A percentile compares a stretch with the other conserved stretches of the same genome.
Conservation (phyloP, 2,888 invertebrate species). For the Campaea margaritaria region DNA sequence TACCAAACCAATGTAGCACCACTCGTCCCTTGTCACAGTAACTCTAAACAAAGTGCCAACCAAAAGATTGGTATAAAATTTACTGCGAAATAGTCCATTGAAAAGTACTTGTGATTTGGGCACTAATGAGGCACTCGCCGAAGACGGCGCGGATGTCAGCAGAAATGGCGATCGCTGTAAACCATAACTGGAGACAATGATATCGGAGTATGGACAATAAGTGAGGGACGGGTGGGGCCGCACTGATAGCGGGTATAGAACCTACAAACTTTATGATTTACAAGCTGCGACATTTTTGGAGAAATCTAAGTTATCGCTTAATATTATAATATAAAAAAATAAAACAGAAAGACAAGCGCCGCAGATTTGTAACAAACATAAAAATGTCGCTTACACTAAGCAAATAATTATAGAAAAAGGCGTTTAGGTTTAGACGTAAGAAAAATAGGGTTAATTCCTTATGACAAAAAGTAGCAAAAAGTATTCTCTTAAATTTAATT, state of each 20-base stretch:
- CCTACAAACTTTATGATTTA: too few species aligned
- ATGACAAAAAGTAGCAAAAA: too few species aligned
- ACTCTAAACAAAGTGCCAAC: not conserved
- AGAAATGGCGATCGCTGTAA: constrained; percentile 56
- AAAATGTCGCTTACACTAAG: too few species aligned
- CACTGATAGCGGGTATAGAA: constrained; percentile 13
- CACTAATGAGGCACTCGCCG: constrained; percentile 56
- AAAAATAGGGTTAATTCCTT: too few species aligned
- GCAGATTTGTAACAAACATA: too few species aligned
- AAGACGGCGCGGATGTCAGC: constrained; percentile 51
- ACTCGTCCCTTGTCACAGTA: constrained; percentile 10
- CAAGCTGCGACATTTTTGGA: too few species aligned
- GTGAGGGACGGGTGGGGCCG: constrained; percentile 25
- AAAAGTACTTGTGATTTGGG: constrained; percentile 14
- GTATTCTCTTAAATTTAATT: too few species aligned
- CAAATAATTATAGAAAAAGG: too few species aligned
- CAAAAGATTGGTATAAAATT: not conserved
- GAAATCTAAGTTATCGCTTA: too few species aligned
- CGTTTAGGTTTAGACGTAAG: too few species aligned
- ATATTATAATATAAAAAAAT: too few species aligned
- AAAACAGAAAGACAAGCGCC: too few species aligned
- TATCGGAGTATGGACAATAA: constrained; percentile 48
- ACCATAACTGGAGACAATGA: constrained; percentile 62
- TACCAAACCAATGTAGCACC: not conserved
- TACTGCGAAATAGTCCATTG: constrained; percentile 2